These are phyloP conservation scores for Hyperoplus immaculatus DNA, from an alignment of 2,797 vertebrate species.

Conservation along the genomic window DNA sequence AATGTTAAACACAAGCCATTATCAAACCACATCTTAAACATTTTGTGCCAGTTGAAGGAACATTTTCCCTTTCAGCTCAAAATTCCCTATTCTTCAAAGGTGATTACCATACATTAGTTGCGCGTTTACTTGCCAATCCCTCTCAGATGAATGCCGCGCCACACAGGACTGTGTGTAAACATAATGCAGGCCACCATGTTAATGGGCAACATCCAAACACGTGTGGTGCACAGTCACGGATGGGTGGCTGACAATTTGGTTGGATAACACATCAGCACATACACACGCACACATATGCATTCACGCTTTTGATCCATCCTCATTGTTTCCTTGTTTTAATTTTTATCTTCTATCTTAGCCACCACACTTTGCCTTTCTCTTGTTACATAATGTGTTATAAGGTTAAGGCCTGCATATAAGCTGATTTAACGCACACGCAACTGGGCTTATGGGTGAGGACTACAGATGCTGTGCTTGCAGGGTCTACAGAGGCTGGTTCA, in stretches of 20 bases:
- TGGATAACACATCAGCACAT: not conserved
- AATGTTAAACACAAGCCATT: not conserved
- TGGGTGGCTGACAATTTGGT: constrained; percentile 16
- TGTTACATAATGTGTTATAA: constrained; percentile 17
- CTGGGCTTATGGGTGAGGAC: constrained; percentile 63
- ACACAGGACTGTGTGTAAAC: constrained; percentile 43
- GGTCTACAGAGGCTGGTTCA: constrained; percentile 62
- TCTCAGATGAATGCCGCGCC: not conserved
- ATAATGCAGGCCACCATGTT: constrained; percentile 35
- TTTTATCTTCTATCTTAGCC: not conserved
- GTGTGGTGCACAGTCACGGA: constrained; percentile 43
- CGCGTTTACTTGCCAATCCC: constrained; percentile 36
- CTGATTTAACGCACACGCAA: constrained; percentile 71
- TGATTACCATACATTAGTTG: constrained; percentile 9
- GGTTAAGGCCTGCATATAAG: constrained; percentile 66
- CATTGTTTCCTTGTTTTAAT: not conserved
- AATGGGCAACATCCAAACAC: constrained; percentile 49
- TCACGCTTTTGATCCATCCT: not conserved
- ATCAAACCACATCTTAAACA: not conserved
- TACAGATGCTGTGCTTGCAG: constrained; percentile 77
- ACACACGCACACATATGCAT: not conserved
- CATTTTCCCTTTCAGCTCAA: not conserved
- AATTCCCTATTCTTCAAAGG: not conserved
- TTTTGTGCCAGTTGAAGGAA: not conserved
- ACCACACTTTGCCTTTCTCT: not conserved